Percentiles rank a stretch among this genome's conserved stretches.
These are phyloP conservation scores for Drosophila flavopinicola DNA, from an alignment of 2,888 invertebrate genomes.

Conservation along the genomic window DNA sequence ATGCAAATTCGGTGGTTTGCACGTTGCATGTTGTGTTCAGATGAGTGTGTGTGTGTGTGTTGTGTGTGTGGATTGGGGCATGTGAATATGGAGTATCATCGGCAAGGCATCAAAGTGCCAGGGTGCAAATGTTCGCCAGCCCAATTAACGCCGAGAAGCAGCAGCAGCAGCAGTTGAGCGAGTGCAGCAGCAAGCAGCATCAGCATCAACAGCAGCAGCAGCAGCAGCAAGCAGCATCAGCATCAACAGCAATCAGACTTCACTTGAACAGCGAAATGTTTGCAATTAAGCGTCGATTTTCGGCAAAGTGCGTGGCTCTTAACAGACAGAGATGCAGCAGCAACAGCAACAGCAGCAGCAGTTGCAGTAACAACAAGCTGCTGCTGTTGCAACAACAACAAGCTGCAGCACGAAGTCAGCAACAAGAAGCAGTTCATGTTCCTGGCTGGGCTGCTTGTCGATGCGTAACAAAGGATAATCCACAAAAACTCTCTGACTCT, in stretches of 20 bases:
- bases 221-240: slow-evolving; percentile 19
- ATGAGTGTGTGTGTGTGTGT: slow-evolving; percentile 3
- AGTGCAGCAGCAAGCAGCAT: slow-evolving; percentile 15
- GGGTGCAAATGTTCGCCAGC: slow-evolving; percentile 64
- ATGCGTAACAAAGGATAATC: slow-evolving; percentile 76
- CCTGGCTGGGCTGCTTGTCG: slow-evolving; percentile 63
- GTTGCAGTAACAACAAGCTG: slow-evolving; percentile 22
- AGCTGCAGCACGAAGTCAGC: slow-evolving; percentile 21
- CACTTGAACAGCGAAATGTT: slow-evolving; percentile 70
- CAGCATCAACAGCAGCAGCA: slow-evolving; percentile 23
- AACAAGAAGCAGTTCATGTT: slow-evolving; percentile 56
- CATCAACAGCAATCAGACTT: slow-evolving; percentile 59
- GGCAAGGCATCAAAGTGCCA: slow-evolving; percentile 76
- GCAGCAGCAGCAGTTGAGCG: slow-evolving; percentile 23
- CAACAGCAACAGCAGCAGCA: slow-evolving; percentile 28
- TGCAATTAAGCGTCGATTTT: slow-evolving; percentile 70
- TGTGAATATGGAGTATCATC: slow-evolving; percentile 61
- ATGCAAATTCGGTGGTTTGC: slow-evolving; percentile 66
- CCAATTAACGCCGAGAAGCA: slow-evolving; percentile 75
- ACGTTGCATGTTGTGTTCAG: slow-evolving; percentile 17
- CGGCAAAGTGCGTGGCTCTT: slow-evolving; percentile 66
- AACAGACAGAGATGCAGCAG: slow-evolving; percentile 9
- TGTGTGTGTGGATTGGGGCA: slow-evolving; percentile 13
- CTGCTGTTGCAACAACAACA: slow-evolving; percentile 3
- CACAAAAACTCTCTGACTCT: slow-evolving; percentile 58